These are phyloP conservation scores for Trissolcus japonicus DNA, from an alignment of 2,888 invertebrate species.

Conservation along the genomic window DNA sequence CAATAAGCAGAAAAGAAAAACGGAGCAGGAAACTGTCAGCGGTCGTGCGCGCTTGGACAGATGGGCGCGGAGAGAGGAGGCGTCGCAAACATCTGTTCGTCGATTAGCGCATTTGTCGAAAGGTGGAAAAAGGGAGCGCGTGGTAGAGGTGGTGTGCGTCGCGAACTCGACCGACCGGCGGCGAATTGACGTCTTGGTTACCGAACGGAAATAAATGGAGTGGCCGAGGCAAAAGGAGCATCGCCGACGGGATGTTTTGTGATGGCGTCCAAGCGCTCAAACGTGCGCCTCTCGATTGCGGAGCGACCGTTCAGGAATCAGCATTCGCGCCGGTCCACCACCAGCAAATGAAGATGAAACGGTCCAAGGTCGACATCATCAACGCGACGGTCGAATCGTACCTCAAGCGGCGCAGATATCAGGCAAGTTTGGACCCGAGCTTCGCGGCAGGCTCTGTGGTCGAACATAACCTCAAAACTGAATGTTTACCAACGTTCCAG, in stretches of 20 bases:
- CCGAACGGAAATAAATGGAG: not conserved
- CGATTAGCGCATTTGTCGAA: not conserved
- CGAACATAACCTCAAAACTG: conserved; percentile 62
- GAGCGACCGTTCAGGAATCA: conserved; percentile 56
- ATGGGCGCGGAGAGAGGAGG: not conserved
- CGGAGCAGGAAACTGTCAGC: not conserved
- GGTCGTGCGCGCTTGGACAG: conserved; percentile 1
- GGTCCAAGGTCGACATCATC: conserved; percentile 82
- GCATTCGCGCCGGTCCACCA: conserved; percentile 55
- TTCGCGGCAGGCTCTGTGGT: not conserved
- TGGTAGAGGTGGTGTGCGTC: not conserved
- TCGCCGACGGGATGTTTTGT: conserved; percentile 56
- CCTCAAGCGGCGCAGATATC: conserved; percentile 83
- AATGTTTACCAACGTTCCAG: conserved; percentile 73
- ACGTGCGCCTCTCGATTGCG: conserved; percentile 58
- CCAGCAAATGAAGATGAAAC: conserved; percentile 78
- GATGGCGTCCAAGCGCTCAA: conserved; percentile 62
- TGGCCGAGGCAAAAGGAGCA: conserved; percentile 6
- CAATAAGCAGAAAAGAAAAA: not conserved
- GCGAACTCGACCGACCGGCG: no score
- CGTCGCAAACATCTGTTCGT: not conserved
- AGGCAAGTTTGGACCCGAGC: conserved; percentile 74
- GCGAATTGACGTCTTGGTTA: not conserved
- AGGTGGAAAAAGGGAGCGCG: not conserved
- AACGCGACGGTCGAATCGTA: conserved; percentile 83